These are phyloP conservation scores for Cotesia glomerata DNA, from an alignment of 1,140 invertebrate species.

Conservation along the genomic window DNA sequence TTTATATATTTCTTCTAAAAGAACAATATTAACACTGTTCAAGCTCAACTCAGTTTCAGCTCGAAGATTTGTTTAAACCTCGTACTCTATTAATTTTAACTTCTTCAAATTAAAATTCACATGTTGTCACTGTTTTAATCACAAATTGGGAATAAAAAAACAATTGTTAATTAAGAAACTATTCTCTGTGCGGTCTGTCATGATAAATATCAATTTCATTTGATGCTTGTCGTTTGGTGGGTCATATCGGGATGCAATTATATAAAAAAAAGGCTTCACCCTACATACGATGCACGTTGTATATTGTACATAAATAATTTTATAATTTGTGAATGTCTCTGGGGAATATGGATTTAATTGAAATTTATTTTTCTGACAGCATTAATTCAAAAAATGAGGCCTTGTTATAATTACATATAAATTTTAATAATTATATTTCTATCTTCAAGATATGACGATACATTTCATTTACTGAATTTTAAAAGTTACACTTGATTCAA, in stretches of 20 bases:
- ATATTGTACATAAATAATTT: constrained; percentile 16
- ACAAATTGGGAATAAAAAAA: too few relatives aligned
- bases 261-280: constrained; percentile 11
- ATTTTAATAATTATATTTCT: not conserved
- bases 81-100: too few relatives aligned
- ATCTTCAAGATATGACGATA: not conserved
- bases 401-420: not conserved
- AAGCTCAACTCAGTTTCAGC: too few relatives aligned
- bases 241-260: constrained; percentile 12
- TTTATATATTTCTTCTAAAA: too few relatives aligned
- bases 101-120: not conserved
- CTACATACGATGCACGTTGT: constrained; percentile 30
- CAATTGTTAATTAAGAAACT: too few relatives aligned
- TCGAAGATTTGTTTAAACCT: too few relatives aligned
- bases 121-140: too few relatives aligned
- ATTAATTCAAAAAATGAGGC: not conserved
- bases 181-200: too few relatives aligned
- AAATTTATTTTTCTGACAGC: not conserved
- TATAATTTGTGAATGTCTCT: constrained; percentile 25
- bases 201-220: not conserved
- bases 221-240: constrained; percentile 10
- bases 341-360: not conserved
- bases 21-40: too few relatives aligned
- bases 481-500: constrained; percentile 38
- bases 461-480: not conserved